A percentile compares a stretch with the other conserved stretches of the same genome.
Conservation (phyloP, 2,888 invertebrate species). For the Caenorhabditis panamensis region DNA sequence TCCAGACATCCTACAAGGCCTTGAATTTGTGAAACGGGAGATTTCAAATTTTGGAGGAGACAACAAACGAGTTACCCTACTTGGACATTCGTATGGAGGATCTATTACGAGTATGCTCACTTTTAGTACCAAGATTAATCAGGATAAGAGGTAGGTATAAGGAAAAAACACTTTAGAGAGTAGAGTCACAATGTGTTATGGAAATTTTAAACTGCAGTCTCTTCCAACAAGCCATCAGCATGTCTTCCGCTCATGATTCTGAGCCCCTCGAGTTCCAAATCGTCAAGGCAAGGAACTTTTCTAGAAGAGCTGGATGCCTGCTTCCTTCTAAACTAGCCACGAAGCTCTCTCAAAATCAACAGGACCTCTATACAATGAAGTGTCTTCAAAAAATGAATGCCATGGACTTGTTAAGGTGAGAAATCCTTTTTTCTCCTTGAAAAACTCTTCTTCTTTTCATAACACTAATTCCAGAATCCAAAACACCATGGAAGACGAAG, state of each 20-base stretch:
- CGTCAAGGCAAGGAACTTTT: constrained; percentile 32
- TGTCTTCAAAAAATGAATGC: constrained; percentile 44
- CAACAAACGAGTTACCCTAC: constrained; percentile 42
- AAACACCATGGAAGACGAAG: constrained; percentile 55
- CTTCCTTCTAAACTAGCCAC: neutral
- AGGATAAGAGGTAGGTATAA: constrained; percentile 26
- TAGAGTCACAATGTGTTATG: too few species aligned
- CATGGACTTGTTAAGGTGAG: constrained; percentile 36
- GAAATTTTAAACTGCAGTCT: constrained; percentile 27
- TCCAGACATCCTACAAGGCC: constrained; percentile 55
- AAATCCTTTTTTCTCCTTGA: too few species aligned
- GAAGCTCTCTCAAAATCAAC: constrained; percentile 23
- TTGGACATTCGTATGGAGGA: constrained; percentile 66
- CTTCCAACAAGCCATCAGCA: constrained; percentile 51
- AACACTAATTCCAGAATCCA: constrained; percentile 41
- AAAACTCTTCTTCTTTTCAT: neutral
- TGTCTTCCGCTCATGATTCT: constrained; percentile 37
- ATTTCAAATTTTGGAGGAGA: constrained; percentile 62
- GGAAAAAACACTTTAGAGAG: too few species aligned
- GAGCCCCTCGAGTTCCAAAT: constrained; percentile 1
- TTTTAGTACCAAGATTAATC: constrained; percentile 42
- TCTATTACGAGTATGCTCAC: constrained; percentile 20
- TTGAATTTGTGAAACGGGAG: constrained; percentile 58
- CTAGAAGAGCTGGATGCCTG: constrained; percentile 22
- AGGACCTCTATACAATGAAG: constrained; percentile 26